Conservation (phyloP, 2,797 vertebrate genomes). For the Atherinosoma microstoma region DNA sequence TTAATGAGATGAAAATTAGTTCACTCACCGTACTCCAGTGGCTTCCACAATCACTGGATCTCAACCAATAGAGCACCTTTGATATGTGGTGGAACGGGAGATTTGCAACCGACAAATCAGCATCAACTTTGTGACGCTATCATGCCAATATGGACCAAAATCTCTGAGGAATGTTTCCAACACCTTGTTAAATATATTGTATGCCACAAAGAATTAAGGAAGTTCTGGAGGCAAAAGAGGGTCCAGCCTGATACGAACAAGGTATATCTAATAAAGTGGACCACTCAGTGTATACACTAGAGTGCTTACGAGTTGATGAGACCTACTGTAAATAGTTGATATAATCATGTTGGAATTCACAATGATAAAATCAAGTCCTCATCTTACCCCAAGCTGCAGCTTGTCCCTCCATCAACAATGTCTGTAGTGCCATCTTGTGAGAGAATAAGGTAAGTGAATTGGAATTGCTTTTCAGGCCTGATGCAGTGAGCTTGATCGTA, state of each 20-base stretch:
- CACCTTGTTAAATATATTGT: not conserved
- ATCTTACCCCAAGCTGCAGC: not conserved
- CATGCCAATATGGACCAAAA: not conserved
- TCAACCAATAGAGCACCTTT: not conserved
- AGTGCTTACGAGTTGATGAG: not conserved
- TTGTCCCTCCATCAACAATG: slow-evolving; percentile 19
- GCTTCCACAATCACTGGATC: not conserved
- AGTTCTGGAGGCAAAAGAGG: not conserved
- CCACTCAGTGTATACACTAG: not conserved
- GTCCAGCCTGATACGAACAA: too few species aligned
- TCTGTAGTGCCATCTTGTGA: slow-evolving; percentile 72
- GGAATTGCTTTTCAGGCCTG: not conserved
- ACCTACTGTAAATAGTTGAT: not conserved
- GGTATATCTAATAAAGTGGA: too few species aligned
- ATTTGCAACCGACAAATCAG: not conserved
- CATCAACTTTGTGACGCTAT: not conserved
- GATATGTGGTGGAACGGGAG: not conserved
- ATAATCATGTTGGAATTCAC: not conserved
- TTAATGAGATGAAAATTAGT: not conserved
- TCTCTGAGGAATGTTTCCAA: not conserved
- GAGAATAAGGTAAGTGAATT: slow-evolving; percentile 28
- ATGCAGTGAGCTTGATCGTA: not conserved
- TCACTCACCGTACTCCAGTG: not conserved
- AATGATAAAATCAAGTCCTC: slow-evolving; percentile 10
- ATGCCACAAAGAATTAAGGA: not conserved